A percentile compares a stretch with the other conserved stretches of the same genome.
Evolutionary conservation across 1,140 invertebrate genomes (phyloP).

Genomic region (Drosophila kikkawai): DNA sequence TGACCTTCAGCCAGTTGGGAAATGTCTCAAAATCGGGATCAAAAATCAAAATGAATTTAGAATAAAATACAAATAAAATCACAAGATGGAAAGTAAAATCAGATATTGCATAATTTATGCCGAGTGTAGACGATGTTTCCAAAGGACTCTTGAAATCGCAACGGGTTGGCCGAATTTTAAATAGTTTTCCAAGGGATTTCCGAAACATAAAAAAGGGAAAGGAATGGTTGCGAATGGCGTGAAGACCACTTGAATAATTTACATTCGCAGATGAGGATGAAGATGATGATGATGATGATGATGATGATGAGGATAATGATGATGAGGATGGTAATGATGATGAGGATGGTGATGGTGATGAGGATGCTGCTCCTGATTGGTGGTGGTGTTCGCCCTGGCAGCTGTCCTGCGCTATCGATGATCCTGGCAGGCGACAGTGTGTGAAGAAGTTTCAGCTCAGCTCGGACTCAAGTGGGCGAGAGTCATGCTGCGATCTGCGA

Average conservation of each 20-base stretch:
- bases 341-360: background rate
- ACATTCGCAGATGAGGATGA: conserved; percentile 39
- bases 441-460: conserved; percentile 61
- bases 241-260: conserved; percentile 82
- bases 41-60: background rate
- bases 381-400: conserved; percentile 48
- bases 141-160: conserved; percentile 64
- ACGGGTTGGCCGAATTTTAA: conserved; percentile 53
- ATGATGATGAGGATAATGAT: background rate
- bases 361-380: conserved; percentile 20
- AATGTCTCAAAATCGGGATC: conserved; percentile 7
- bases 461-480: conserved; percentile 29
- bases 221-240: conserved; percentile 48
- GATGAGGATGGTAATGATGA: background rate
- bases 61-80: background rate
- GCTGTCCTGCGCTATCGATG: conserved; percentile 53
- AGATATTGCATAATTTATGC: conserved; percentile 66
- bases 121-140: conserved; percentile 46
- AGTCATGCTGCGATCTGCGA: conserved; percentile 28
- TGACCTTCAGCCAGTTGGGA: conserved; percentile 58
- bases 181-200: conserved; percentile 51
- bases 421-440: conserved; percentile 68
- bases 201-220: background rate
- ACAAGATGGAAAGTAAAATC: conserved; percentile 1
- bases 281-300: background rate